These are phyloP conservation scores for Dipodomys stephensi DNA, from an alignment of 2,113 vertebrate genomes.

Conservation along the genomic window DNA sequence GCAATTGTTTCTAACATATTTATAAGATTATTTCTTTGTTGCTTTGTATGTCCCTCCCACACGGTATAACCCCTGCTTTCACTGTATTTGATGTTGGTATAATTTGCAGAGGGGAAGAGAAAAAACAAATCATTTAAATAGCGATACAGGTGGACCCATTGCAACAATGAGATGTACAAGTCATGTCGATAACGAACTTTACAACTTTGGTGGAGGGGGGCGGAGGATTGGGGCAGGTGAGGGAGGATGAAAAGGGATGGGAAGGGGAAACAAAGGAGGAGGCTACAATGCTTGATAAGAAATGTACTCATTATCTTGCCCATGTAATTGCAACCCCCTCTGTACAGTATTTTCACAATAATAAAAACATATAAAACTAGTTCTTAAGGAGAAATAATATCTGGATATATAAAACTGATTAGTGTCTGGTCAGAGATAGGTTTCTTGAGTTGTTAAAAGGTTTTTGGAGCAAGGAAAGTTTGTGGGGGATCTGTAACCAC, in stretches of 20 bases:
- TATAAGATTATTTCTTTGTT: too few species aligned
- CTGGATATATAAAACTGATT: background rate
- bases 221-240: background rate
- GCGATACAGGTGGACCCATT: too few species aligned
- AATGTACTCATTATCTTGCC: too few species aligned
- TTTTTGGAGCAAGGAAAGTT: background rate
- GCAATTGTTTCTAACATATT: too few species aligned
- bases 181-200: too few species aligned
- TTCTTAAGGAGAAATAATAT: constrained; percentile 29
- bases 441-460: background rate
- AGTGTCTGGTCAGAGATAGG: background rate
- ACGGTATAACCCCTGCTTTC: too few species aligned
- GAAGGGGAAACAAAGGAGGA: background rate
- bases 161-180: too few species aligned
- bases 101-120: too few species aligned
- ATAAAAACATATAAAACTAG: background rate
- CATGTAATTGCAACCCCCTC: too few species aligned
- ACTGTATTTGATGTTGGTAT: too few species aligned
- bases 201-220: background rate
- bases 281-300: background rate
- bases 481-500: background rate
- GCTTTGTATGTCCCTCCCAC: too few species aligned
- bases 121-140: too few species aligned
- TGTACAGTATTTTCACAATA: background rate
- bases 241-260: background rate